These are phyloP conservation scores for Platygyra sinensis DNA, from an alignment of 64 coral and sea anemone genomes.

Conservation along the genomic window DNA sequence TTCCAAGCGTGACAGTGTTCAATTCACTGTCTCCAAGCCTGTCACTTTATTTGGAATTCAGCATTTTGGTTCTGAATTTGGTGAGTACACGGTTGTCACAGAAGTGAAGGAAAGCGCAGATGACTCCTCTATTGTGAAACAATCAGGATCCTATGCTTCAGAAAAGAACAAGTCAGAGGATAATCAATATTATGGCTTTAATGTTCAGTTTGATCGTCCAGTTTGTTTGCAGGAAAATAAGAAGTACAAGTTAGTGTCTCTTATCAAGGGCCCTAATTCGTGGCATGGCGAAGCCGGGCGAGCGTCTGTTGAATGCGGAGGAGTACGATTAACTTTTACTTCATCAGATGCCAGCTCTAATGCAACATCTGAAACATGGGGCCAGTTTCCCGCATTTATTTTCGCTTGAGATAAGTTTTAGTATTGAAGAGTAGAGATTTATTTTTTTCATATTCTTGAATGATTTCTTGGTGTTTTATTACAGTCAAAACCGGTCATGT, in stretches of 20 bases:
- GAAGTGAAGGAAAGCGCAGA: neutral
- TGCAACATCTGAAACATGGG: neutral
- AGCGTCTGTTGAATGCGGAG: neutral
- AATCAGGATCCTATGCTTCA: neutral
- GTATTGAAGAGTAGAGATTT: too few species aligned
- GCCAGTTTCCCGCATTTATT: conserved; percentile 4
- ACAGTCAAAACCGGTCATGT: too few species aligned
- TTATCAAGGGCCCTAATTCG: neutral
- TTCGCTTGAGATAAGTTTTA: neutral
- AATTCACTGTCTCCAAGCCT: neutral
- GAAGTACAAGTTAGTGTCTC: neutral
- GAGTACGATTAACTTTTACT: neutral
- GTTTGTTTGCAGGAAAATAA: neutral
- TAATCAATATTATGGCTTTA: neutral
- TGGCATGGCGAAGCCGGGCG: neutral
- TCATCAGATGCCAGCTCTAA: neutral
- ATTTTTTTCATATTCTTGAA: too few species aligned
- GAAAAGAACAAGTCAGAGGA: neutral
- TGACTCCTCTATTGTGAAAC: neutral
- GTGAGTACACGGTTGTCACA: neutral
- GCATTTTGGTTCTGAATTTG: neutral
- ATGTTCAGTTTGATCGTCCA: neutral
- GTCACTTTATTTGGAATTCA: neutral
- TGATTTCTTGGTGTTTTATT: too few species aligned
- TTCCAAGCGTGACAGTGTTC: neutral